Evolutionary conservation across 2,113 vertebrate genomes (phyloP).

Genomic region (Tragelaphus strepsiceros): DNA sequence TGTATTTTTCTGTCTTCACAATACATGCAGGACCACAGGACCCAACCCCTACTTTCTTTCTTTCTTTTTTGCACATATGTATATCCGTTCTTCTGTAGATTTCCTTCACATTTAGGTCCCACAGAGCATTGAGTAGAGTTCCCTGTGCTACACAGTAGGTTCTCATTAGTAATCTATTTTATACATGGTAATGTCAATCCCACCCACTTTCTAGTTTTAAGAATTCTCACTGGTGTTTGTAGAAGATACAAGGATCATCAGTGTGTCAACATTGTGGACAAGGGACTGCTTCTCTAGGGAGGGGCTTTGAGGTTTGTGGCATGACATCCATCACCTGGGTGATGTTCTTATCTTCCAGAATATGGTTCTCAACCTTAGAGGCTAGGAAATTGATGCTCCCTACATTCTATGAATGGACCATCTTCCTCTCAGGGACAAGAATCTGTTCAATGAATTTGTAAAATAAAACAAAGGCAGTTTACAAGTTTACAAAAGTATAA

Average conservation of each 20-base stretch:
- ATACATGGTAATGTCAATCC: neutral
- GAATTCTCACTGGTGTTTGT: neutral
- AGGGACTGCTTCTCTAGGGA: neutral
- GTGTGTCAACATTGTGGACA: neutral
- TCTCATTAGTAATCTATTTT: neutral
- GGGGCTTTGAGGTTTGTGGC: neutral
- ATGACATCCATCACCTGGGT: neutral
- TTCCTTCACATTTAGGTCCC: neutral
- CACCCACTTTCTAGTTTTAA: neutral
- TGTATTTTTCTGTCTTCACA: neutral
- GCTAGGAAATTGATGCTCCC: neutral
- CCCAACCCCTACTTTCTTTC: neutral
- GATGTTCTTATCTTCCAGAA: neutral
- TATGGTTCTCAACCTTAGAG: neutral
- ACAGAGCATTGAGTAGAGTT: neutral
- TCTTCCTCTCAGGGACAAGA: neutral
- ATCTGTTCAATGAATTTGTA: neutral
- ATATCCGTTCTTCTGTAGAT: neutral
- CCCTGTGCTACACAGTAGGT: neutral
- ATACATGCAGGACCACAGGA: neutral
- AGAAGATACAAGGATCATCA: neutral
- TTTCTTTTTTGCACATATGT: neutral
- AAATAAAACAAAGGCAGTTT: neutral
- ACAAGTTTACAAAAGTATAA: neutral
- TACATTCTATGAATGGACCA: neutral